These are phyloP conservation scores for Brachyptera putata DNA, from an alignment of 2,888 invertebrate genomes.

Conservation along the genomic window DNA sequence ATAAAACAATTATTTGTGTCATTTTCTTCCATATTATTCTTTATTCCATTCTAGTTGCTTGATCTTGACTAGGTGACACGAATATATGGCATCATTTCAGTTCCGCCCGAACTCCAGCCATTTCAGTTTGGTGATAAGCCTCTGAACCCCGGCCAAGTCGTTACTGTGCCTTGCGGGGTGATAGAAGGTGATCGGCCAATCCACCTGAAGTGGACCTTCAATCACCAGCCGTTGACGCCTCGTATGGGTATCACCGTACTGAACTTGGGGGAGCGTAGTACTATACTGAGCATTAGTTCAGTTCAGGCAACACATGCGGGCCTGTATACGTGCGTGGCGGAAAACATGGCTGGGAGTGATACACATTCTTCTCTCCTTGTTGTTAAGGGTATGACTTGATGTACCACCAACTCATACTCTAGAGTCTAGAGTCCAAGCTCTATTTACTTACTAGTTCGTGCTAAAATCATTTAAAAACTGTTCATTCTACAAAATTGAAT, in stretches of 20 bases:
- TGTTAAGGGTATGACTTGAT: constrained; percentile 27
- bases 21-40: too few species aligned
- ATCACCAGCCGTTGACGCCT: constrained; percentile 50
- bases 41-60: too few species aligned
- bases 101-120: constrained; percentile 61
- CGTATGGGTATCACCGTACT: constrained; percentile 41
- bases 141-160: constrained; percentile 61
- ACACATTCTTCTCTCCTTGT: constrained; percentile 20
- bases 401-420: too few species aligned
- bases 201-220: constrained; percentile 68
- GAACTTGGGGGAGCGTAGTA: constrained; percentile 49
- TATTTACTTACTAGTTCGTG: too few species aligned
- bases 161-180: constrained; percentile 53
- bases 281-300: constrained; percentile 63
- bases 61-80: too few species aligned
- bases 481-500: background rate
- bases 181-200: constrained; percentile 69
- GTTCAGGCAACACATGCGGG: constrained; percentile 67
- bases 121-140: constrained; percentile 62
- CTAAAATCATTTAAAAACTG: constrained; percentile 33
- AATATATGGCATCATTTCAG: too few species aligned
- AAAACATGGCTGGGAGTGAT: constrained; percentile 60
- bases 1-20: too few species aligned
- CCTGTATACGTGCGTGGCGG: constrained; percentile 69
- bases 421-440: too few species aligned